A percentile compares a stretch with the other conserved stretches of the same genome.
Evolutionary conservation across 1,140 invertebrate genomes (phyloP).

Genomic region (Caenorhabditis elegans): DNA sequence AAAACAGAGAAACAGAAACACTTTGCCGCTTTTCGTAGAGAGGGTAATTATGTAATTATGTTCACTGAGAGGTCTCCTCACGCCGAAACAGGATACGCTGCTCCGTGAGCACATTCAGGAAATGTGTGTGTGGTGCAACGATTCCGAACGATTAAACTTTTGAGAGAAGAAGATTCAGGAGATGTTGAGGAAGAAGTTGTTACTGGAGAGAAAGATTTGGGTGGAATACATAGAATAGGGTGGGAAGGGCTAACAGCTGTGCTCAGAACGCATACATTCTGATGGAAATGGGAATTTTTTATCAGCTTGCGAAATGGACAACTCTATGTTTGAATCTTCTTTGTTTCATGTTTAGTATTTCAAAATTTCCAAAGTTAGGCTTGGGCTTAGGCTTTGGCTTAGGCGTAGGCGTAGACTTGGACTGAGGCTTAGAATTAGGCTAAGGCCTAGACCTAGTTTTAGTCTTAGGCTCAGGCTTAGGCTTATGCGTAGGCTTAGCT

Average conservation of each 20-base stretch:
- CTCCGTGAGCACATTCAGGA: background rate
- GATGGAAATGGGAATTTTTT: background rate
- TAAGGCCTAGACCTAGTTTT: too few relatives aligned
- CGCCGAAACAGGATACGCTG: slow-evolving; percentile 23
- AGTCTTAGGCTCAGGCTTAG: too few relatives aligned
- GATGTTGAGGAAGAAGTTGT: background rate
- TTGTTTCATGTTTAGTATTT: too few relatives aligned
- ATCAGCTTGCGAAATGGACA: background rate
- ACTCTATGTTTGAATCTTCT: too few relatives aligned
- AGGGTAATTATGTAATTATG: slow-evolving; percentile 30
- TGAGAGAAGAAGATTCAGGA: background rate
- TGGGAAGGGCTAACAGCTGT: slow-evolving; percentile 20
- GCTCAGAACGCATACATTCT: slow-evolving; percentile 1
- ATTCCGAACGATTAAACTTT: slow-evolving; percentile 33
- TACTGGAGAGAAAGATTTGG: background rate
- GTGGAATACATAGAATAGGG: too few relatives aligned
- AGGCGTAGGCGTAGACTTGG: too few relatives aligned
- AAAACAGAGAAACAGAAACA: background rate
- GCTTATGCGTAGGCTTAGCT: too few relatives aligned
- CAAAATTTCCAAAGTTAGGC: too few relatives aligned
- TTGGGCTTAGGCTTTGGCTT: too few relatives aligned
- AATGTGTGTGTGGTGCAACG: slow-evolving; percentile 14
- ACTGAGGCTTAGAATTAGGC: too few relatives aligned
- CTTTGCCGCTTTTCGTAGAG: background rate
- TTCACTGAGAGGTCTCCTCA: slow-evolving; percentile 15